Base-by-base conservation (phyloP, 92 coral and sea anemone genomes). In the Epizoanthus rinbou region DNA sequence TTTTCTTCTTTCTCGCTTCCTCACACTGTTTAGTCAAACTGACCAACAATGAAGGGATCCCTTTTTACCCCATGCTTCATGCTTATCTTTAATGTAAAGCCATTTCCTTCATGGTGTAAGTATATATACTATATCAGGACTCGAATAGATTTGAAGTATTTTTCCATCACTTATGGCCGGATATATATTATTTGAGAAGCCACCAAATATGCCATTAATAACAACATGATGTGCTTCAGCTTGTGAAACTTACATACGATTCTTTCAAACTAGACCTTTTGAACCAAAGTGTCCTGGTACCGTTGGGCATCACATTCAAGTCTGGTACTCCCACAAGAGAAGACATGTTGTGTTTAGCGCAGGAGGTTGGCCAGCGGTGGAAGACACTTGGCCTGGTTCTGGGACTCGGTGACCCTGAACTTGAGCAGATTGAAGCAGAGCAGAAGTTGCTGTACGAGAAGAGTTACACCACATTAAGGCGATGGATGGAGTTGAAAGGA, bases 381-480 rank as follows among this genome's bases (percentile, higher is more conserved):
- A 87, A 84, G 78, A 31, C 17, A 7, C 39, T 87, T 35, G 90
- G 84, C 3, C 80, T 84, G 16, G 74, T 84, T 16, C 50, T 87
- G 66, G 74, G 41, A 16, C 47, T 83, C 3, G 2, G 25, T 18
- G 90, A 83, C 9, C 0, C 85, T 1, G 41, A 5, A 0, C 72
- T 87, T 47, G 53, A 60, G 43, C 87, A 69, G 39, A 87, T 87
- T 41, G 87, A 76, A 41, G 66, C 60, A 13, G 76, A 87, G 80
- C 66, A 87, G 14, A 5, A 52, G 19, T 1, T 14, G 31, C 70
- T 84, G 35, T 87, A 58, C 33, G 90, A 87, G 25, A 82, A 71
- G 52, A 31, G 85, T 22, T 87, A 83, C 72, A n/a, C 33, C 35
- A 62, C 73, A 80, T 53, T 87, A n/a, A 69, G 1, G 3, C 11